Base-by-base conservation (phyloP, 2,888 invertebrate species). In the Schrankia costaestrigalis region DNA sequence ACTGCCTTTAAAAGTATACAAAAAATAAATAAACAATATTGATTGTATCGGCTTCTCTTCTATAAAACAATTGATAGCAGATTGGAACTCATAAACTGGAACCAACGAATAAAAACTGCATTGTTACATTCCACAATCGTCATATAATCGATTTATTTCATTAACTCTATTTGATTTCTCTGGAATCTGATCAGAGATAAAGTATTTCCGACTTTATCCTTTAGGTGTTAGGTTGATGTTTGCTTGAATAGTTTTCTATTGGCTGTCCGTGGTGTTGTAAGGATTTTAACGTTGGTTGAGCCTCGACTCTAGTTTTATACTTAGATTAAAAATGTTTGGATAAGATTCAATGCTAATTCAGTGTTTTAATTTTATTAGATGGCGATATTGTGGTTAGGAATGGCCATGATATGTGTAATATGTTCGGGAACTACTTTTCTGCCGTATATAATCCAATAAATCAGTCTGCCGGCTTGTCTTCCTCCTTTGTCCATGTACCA, bases 71-170 rank as follows among this genome's bases (percentile, higher is more conserved):
- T 41, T 43, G 32, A 50, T 33, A 31, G 41, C 31, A 35, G 51
- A 56, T 48, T 44, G 41, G 14, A 38, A 50, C 34, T 41, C 50
- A 37, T 37, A 41, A 57, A 59, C 42, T 35, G 28, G 39, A 38
- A 37, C 35, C 37, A 41, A 27, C 26, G 31, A 42, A 50, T 40
- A 46, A 56, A 55, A 56, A 45, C 44, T 43, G 41, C 36, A 46
- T 46, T 52, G 46, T 48, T 39, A 37, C 43, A 25, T 25, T 38
- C 40, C 29, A 61, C 59, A 58, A 58, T 58, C 47, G 58, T 39
- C 50, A 45, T 44, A 41, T 63, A 67, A 74, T 66, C 65, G 69
- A 70, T 71, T 71, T 63, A 65, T 58, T 64, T 62, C 59, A 63
- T 64, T 62, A 64, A 50, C 51, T 59, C 53, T 38, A 53, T 60